Base-by-base conservation (phyloP, 2,797 vertebrate species). In the Paratrypauchen microcephalus region DNA sequence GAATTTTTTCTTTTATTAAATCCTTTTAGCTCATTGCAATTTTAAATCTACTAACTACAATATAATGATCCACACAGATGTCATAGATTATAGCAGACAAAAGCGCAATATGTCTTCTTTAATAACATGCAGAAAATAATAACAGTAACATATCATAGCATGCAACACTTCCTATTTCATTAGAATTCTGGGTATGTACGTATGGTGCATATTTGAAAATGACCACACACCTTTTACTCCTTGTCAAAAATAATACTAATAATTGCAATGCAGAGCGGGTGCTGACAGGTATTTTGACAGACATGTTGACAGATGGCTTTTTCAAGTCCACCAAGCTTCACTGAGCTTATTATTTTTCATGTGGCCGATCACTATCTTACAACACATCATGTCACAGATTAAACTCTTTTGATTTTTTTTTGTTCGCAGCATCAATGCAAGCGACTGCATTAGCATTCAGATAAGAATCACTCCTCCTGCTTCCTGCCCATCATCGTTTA, bases 251-350 rank as follows among this genome's bases (percentile, higher is more conserved):
- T 72, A 66, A 71, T 50, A 66, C n/a, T 64, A 47, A 81, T 87
- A 76, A 86, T 71, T 76, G 79, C 70, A 48, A 68, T 77, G 82
- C 82, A 76, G 82, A 70, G 79, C 75, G 71, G 39, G 65, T 71
- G 82, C 3, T 62, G 60, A 45, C 41, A 83, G 78, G 87, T 80
- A 87, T 85, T 81, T 75, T 87, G 86, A 87, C 87, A 85, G 87
- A 84, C 79, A 86, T 84, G 79, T 75, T 87, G 87, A 87, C 87
- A 85, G 87, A 84, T 87, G 84, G 82, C 73, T 83, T 84, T 88
- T 87, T 81, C 68, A 81, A 83, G 83, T 83, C 78, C 79, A 80
- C 75, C 47, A 74, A 75, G 72, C 81, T 74, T 52, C 8, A 56
- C 65, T 55, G 30, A 23, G 50, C 13, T 66, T 66, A 55, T 36